Evolutionary conservation across 2,888 invertebrate genomes (phyloP), one percentile per base, ranked within the genome.

Genomic region (Resseliella maxima): DNA sequence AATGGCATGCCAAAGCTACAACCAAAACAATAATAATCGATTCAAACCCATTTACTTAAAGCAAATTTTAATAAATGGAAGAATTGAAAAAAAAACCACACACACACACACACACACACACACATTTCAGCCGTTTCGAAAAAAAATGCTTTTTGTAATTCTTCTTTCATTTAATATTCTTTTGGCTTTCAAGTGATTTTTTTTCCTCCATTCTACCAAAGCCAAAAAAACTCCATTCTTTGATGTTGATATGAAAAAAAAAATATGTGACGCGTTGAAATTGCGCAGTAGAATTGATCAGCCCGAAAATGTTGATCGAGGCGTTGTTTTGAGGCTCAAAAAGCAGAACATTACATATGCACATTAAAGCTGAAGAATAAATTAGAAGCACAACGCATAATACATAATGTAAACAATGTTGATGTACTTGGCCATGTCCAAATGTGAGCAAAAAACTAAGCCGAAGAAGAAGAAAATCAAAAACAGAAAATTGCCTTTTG

Each of bases 371-470:
- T n/a, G n/a, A 12, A 45, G 45, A 45, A 45, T 10, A 45, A 12
- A 45, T 5, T 45, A 12, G 12, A 45, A 41, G 59, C 2, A 59
- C 59, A 59, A 59, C 59, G 18, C 18, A 50, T 18, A 50, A 59
- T 59, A 59, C 27, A 72, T 72, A 31, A 72, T 72, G 72, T 72
- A 72, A 72, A 72, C 72, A 72, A 72, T 41, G 41, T 8, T 41
- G 41, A 41, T 41, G 46, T 8, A 50, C 8, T 41, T 59, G 59
- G 24, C 24, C n/a, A 59, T 59, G 59, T 59, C 24, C 2, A 15
- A 8, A 21, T 2, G 21, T 50, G 18, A 2, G 50, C 12, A 8
- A 41, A 41, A 50, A 21, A 50, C 2, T 2, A 21, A 50, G 10
- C 21, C 18, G 3, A n/a, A n/a, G n/a, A n/a, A n/a, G n/a, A n/a